phyloP scores from a whole-genome alignment of 2,113 vertebrate species.

The Kryptolebias marmoratus region DNA sequence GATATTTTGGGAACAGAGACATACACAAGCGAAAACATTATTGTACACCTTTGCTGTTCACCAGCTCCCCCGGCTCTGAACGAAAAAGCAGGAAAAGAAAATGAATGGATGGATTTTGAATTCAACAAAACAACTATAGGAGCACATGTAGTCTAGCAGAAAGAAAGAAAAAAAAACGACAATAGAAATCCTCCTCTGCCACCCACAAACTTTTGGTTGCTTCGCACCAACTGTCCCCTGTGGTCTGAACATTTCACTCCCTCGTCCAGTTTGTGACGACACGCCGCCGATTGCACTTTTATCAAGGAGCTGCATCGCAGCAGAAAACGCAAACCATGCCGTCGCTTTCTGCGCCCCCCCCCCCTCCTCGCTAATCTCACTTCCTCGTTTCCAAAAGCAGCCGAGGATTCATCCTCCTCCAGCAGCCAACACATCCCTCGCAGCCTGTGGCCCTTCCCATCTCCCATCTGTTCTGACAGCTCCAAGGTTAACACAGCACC shows the following conservation, averaged over 20 bases:
- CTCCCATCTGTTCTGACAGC: conserved; percentile 90
- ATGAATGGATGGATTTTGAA: not conserved
- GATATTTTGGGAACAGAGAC: no score
- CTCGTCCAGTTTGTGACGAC: not conserved
- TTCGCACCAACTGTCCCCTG: conserved; percentile 11
- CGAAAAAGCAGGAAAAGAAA: no score
- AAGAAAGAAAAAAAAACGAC: not conserved
- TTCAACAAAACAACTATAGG: not conserved
- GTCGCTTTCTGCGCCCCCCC: not conserved
- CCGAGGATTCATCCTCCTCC: conserved; percentile 53
- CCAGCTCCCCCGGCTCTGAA: no score
- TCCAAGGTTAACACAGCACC: conserved; percentile 84
- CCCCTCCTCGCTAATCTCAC: conserved; percentile 26
- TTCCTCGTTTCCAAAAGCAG: conserved; percentile 45
- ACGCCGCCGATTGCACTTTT: conserved; percentile 27
- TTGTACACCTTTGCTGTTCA: no score
- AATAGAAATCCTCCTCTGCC: not conserved
- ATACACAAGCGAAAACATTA: no score
- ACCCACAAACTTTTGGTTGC: conserved; percentile 2
- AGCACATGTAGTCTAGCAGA: not conserved
- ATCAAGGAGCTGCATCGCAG: conserved; percentile 44
- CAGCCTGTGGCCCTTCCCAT: conserved; percentile 65
- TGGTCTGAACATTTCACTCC: conserved; percentile 1
- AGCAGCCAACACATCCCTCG: conserved; percentile 50
- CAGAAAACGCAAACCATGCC: conserved; percentile 1